Conservation (phyloP, 2,113 vertebrate genomes). For the Myrmecophaga tridactyla region DNA sequence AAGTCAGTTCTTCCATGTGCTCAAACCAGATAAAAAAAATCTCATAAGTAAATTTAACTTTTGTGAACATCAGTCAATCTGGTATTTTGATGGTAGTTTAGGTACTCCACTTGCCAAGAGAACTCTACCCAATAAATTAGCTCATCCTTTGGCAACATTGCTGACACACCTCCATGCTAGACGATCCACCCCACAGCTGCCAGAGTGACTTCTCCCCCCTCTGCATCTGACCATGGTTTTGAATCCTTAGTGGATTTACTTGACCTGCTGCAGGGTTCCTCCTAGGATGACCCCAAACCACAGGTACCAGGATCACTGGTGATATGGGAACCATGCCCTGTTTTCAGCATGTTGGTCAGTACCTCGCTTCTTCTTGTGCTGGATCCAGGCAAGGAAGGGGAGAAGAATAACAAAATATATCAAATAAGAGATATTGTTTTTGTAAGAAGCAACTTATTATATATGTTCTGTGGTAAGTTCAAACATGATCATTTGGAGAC, state of each 20-base stretch:
- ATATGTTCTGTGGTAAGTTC: not conserved
- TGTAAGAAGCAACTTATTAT: not conserved
- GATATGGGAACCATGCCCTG: no score
- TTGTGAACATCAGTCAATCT: not conserved
- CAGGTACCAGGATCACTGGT: not conserved
- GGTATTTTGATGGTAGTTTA: accelerated
- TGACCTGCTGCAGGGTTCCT: not conserved
- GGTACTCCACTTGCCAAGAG: not conserved
- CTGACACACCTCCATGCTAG: not conserved
- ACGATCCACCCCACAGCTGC: not conserved
- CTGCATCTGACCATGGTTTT: not conserved
- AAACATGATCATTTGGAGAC: not conserved
- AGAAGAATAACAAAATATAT: not conserved
- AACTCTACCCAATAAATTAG: not conserved
- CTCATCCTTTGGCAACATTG: not conserved
- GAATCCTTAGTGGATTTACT: not conserved
- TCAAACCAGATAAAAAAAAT: not conserved
- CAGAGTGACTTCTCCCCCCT: not conserved
- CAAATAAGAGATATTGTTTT: not conserved
- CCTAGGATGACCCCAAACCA: not conserved
- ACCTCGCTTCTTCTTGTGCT: not conserved
- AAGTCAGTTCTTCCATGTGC: not conserved
- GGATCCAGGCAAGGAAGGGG: not conserved
- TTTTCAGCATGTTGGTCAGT: not conserved
- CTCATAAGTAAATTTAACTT: not conserved